A percentile compares a stretch with the other conserved stretches of the same genome.
phyloP scores from a whole-genome alignment of 2,113 vertebrate genomes.

The Toxotes chatareus region DNA sequence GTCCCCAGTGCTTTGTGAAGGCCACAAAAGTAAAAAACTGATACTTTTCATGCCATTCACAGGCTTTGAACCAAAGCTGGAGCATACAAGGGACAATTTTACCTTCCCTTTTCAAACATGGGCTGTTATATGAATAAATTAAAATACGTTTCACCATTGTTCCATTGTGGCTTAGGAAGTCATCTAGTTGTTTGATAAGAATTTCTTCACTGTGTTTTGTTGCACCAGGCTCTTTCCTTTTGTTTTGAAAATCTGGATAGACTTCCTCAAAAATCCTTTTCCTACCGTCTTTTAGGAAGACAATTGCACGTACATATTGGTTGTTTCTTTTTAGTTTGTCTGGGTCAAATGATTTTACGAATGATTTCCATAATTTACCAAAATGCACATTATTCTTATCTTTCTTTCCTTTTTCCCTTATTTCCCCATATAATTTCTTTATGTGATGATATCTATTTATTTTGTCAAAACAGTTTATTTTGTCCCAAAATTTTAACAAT shows the following conservation, averaged over 20 bases:
- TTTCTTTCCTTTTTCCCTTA: too few species aligned
- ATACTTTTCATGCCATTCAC: background rate
- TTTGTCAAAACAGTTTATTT: too few species aligned
- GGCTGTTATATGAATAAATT: background rate
- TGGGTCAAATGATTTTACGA: too few species aligned
- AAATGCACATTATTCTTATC: background rate
- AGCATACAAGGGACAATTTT: background rate
- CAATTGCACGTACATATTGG: background rate
- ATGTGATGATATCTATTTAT: too few species aligned
- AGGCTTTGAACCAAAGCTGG: fast-evolving
- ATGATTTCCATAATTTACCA: background rate
- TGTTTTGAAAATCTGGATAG: background rate
- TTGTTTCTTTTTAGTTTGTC: too few species aligned
- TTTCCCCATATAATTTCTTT: too few species aligned
- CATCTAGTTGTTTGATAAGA: background rate
- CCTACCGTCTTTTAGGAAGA: background rate
- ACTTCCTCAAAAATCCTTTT: background rate
- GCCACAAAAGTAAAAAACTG: background rate
- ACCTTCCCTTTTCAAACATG: background rate
- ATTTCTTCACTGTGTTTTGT: constrained; percentile 2
- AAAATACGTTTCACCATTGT: fast-evolving
- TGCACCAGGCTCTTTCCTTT: background rate
- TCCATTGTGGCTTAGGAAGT: fast-evolving
- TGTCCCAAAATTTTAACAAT: too few species aligned
- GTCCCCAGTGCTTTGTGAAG: background rate